These are phyloP conservation scores for Ctenosaura bakeri DNA, from an alignment of 2,797 vertebrate species.

Conservation along the genomic window DNA sequence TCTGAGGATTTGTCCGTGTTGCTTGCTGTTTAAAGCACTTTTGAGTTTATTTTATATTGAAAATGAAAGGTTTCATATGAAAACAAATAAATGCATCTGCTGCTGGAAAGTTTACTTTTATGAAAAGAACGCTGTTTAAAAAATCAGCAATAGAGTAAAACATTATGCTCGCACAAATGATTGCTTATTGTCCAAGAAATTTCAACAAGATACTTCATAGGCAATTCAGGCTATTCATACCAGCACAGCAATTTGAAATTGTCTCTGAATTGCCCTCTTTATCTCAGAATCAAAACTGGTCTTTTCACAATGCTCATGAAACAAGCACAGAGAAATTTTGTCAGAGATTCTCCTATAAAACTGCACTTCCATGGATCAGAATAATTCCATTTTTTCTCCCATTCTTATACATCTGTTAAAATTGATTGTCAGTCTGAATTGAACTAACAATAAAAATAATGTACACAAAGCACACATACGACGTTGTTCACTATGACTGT, in stretches of 20 bases:
- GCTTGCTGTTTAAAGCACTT: not conserved
- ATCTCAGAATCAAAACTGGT: conserved; percentile 51
- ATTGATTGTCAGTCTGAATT: conserved; percentile 9
- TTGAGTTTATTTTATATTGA: not conserved
- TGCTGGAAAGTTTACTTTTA: not conserved
- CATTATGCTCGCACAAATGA: not conserved
- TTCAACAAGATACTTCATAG: not conserved
- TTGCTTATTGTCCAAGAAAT: conserved; percentile 41
- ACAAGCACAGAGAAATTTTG: conserved; percentile 31
- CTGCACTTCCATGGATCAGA: conserved; percentile 38
- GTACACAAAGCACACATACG: not conserved
- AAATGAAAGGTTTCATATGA: not conserved
- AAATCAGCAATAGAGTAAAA: not conserved
- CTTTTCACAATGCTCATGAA: conserved; percentile 49
- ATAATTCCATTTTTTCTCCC: not conserved
- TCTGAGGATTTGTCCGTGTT: not conserved
- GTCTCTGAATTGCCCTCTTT: not conserved
- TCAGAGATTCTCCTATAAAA: conserved; percentile 22
- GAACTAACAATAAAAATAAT: conserved; percentile 37
- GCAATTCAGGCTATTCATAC: not conserved
- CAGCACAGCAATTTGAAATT: not conserved
- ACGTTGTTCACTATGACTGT: not conserved
- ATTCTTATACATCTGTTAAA: conserved; percentile 9
- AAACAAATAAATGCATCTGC: not conserved
- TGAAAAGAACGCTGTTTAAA: not conserved